Evolutionary conservation across 2,797 vertebrate species (phyloP).

Genomic region (Phyllotis vaccarum): DNA sequence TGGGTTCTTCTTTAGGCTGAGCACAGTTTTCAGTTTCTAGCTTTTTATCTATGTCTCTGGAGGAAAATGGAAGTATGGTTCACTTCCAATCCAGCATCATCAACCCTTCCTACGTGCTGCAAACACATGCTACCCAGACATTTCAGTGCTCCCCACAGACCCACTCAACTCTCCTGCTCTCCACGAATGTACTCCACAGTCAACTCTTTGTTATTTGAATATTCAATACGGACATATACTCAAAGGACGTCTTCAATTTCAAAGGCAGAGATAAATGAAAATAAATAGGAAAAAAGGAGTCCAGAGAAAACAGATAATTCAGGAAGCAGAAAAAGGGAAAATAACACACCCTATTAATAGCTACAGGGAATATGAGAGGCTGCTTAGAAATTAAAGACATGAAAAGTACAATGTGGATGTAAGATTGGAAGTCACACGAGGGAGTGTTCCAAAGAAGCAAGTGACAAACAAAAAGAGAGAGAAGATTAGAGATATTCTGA

Average conservation of each 20-base stretch:
- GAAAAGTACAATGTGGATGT: background rate
- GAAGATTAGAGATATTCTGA: background rate
- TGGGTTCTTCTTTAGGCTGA: background rate
- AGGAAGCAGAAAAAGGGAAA: background rate
- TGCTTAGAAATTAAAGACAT: background rate
- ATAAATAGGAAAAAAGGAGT: background rate
- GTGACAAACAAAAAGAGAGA: background rate
- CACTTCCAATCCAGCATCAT: background rate
- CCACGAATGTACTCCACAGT: too few species aligned
- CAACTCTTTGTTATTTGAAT: background rate
- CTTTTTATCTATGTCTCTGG: background rate
- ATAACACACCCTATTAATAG: background rate
- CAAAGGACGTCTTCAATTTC: slow-evolving; percentile 19
- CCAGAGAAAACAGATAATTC: background rate
- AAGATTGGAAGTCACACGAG: background rate
- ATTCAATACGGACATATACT: background rate
- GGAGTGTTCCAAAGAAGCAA: background rate
- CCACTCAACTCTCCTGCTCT: too few species aligned
- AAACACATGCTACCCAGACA: background rate
- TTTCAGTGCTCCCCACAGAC: background rate
- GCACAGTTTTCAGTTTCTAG: too few species aligned
- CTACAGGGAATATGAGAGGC: background rate
- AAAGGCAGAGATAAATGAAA: slow-evolving; percentile 29
- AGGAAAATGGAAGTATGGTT: background rate
- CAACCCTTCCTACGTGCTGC: background rate